Evolutionary conservation across 2,797 vertebrate genomes (phyloP).

Genomic region (Pipistrellus nathusii): DNA sequence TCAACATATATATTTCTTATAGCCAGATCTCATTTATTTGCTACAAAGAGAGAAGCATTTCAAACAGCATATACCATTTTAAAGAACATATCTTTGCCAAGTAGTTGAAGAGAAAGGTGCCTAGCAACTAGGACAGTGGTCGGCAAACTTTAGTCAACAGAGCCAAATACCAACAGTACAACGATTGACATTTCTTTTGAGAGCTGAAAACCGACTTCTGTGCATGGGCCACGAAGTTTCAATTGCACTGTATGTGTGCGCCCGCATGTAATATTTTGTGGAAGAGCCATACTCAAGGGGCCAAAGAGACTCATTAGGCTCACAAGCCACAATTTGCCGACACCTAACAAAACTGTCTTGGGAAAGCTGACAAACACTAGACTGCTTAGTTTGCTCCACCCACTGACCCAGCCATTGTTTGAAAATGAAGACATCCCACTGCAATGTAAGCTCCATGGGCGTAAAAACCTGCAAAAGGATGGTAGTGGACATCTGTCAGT

Average conservation of each 20-base stretch:
- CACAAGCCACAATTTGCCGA: too few species aligned
- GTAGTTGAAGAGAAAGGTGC: constrained; percentile 8
- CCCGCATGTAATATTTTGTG: too few species aligned
- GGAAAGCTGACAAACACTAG: not conserved
- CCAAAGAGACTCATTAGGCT: too few species aligned
- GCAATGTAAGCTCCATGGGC: not conserved
- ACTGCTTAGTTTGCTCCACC: not conserved
- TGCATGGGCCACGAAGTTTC: too few species aligned
- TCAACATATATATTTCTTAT: not conserved
- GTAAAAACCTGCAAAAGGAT: not conserved
- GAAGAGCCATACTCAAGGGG: too few species aligned
- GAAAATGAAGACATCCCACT: not conserved
- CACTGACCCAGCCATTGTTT: not conserved
- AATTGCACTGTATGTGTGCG: too few species aligned
- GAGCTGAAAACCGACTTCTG: too few species aligned
- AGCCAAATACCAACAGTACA: too few species aligned
- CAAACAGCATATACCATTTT: constrained; percentile 15
- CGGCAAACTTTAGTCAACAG: too few species aligned
- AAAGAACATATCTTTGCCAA: not conserved
- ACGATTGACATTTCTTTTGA: too few species aligned
- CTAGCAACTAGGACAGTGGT: not conserved
- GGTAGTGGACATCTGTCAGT: not conserved
- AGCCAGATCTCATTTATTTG: constrained; percentile 9
- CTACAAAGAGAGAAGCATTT: not conserved
- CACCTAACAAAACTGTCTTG: not conserved